Base-by-base conservation (phyloP, 1,140 invertebrate species). In the Chymomyza costata region DNA sequence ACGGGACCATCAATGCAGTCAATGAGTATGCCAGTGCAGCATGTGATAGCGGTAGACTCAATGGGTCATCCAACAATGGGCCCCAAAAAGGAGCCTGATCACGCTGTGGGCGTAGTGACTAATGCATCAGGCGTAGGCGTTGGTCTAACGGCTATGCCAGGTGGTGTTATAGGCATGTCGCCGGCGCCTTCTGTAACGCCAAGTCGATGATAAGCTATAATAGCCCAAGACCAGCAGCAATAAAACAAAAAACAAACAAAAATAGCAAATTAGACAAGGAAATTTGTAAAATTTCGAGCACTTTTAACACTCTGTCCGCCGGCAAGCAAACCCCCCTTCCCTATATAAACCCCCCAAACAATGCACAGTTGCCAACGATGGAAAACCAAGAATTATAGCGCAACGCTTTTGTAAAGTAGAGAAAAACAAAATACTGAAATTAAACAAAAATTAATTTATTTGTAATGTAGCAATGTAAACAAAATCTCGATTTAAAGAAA, bases 141-240 rank as follows among this genome's bases (percentile, higher is more conserved):
- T 34, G 57, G 58, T 11, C 71, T 60, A n/a, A 40, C 28, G 30
- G 35, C 38, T 43, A 51, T 78, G 16, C 49, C 73, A 32, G 64
- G 59, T 6, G 76, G 52, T 34, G 64, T 81, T n/a, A 64, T 78
- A n/a, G 66, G 60, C 30, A 62, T 83, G 45, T 59, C 65, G 57
- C 52, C 73, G 32, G 59, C 71, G 32, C 55, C 73, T 16, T 62
- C 80, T 25, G 58, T 67, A 15, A 58, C 67, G 16, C 59, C 69
- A 39, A 82, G 80, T 71, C 81, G 81, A 83, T 83, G 81, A 83
- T 81, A 82, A 68, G 55, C 31, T 14, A n/a, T n/a, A 38, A 32
- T 41, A n/a, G 35, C 8, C 8, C 8, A 14, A 17, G 13, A 35
- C 46, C 41, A 47, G 17, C 13, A 51, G 54, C 48, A 54, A 17